Conservation (phyloP, 2,797 vertebrate genomes). For the Graptemys geographica region DNA sequence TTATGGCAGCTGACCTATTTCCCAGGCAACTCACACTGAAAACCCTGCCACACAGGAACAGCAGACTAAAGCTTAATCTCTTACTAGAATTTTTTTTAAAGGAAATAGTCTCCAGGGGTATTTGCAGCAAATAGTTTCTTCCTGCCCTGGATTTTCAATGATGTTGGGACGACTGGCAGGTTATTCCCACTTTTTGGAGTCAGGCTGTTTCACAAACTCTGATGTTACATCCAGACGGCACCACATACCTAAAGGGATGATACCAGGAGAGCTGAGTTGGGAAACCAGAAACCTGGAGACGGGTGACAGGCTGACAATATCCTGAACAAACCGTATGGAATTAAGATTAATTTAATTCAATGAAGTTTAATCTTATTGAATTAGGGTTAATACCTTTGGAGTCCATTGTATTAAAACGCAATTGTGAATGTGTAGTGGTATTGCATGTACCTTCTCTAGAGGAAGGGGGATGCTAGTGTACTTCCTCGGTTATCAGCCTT, state of each 20-base stretch:
- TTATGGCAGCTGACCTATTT: neutral
- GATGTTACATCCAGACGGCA: neutral
- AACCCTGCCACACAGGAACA: neutral
- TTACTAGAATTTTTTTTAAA: neutral
- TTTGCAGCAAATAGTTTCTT: neutral
- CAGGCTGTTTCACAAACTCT: neutral
- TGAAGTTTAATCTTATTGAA: neutral
- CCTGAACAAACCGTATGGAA: neutral
- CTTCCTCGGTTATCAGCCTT: too few species aligned
- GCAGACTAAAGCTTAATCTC: too few species aligned
- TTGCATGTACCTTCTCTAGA: too few species aligned
- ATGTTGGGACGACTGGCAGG: neutral
- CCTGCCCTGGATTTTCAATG: neutral
- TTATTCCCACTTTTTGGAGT: too few species aligned
- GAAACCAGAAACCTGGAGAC: too few species aligned
- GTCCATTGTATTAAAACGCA: too few species aligned
- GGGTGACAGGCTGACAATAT: neutral
- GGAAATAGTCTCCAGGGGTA: neutral
- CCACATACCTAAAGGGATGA: too few species aligned
- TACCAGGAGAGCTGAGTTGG: too few species aligned
- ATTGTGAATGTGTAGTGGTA: too few species aligned
- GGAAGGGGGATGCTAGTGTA: too few species aligned
- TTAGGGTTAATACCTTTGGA: too few species aligned
- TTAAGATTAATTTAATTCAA: too few species aligned
- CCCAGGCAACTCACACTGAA: neutral